These are phyloP conservation scores for Hirtodrosophila histrioides DNA, from an alignment of 2,888 invertebrate genomes.

Conservation along the genomic window DNA sequence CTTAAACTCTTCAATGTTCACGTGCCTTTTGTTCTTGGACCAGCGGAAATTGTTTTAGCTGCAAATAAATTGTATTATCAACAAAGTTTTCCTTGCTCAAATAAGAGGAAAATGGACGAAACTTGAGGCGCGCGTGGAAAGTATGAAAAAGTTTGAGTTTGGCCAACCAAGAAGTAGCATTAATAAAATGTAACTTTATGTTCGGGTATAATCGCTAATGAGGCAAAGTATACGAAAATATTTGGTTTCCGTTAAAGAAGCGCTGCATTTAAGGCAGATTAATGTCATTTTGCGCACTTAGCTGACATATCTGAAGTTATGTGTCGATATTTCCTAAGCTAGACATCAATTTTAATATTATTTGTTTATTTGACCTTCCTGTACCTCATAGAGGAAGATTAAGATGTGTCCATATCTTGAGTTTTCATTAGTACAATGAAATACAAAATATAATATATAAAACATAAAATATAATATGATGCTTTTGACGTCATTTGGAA, in stretches of 20 bases:
- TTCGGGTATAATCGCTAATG: slow-evolving; percentile 28
- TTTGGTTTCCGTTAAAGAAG: neutral
- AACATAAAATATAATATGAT: no score
- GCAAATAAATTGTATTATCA: slow-evolving; percentile 59
- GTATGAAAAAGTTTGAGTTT: slow-evolving; percentile 24
- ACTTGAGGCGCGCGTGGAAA: slow-evolving; percentile 15
- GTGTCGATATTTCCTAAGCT: no score
- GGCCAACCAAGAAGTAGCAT: slow-evolving; percentile 1
- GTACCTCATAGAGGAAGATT: no score
- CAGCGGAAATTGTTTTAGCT: slow-evolving; percentile 67
- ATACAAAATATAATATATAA: no score
- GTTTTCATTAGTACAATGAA: no score
- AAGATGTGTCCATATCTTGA: no score
- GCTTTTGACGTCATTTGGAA: no score
- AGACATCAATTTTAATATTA: no score
- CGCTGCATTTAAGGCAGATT: neutral
- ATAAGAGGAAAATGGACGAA: slow-evolving; percentile 9
- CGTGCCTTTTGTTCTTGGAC: slow-evolving; percentile 30
- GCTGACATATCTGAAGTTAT: no score
- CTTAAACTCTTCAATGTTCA: slow-evolving; percentile 21
- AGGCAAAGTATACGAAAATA: slow-evolving; percentile 15
- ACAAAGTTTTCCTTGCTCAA: slow-evolving; percentile 44
- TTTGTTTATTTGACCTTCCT: no score
- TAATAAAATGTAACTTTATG: slow-evolving; percentile 37
- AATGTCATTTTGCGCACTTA: no score